These are phyloP conservation scores for Baryphthengus martii DNA, from an alignment of 2,113 vertebrate species.

Conservation along the genomic window DNA sequence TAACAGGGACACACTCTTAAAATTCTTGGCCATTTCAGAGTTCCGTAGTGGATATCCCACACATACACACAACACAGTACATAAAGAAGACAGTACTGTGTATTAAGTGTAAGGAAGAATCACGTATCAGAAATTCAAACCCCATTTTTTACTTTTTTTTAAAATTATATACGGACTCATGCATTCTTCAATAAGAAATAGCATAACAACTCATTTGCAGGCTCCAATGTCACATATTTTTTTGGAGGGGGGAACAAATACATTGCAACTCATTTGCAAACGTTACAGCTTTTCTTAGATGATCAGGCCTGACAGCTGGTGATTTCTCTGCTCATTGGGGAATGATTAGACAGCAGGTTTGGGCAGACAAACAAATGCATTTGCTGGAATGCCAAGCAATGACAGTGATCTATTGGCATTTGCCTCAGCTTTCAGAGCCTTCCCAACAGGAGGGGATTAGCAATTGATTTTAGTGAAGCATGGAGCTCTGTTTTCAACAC, in stretches of 20 bases:
- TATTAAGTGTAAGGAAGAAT: background rate
- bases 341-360: background rate
- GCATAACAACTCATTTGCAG: background rate
- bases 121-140: background rate
- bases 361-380: background rate
- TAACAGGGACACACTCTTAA: background rate
- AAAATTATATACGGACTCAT: background rate
- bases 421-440: background rate
- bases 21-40: background rate
- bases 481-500: background rate
- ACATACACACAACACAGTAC: background rate
- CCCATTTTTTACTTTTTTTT: background rate
- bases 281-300: background rate
- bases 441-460: background rate
- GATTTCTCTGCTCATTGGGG: background rate
- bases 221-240: background rate
- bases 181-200: background rate
- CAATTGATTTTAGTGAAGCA: background rate
- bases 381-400: background rate
- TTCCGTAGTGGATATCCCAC: background rate
- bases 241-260: background rate
- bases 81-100: background rate
- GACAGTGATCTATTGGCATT: background rate
- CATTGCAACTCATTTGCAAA: background rate
- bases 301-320: background rate